phyloP scores from a whole-genome alignment of 30 jellyfish, hydroid and myxozoan species.

The Sanderia malayensis region DNA sequence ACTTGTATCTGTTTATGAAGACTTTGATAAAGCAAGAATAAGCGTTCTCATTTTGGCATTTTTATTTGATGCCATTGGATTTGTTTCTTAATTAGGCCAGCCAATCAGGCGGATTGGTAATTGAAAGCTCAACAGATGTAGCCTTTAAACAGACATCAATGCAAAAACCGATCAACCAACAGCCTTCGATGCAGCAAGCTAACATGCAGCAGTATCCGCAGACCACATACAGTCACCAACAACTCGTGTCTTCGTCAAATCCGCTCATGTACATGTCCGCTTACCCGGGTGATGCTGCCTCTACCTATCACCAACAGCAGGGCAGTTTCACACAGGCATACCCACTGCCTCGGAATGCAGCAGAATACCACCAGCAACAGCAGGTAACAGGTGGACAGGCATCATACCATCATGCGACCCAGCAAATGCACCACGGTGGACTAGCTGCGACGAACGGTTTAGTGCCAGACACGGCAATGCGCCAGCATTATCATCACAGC shows the following conservation, averaged over 20 bases:
- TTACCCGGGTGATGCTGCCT: background rate
- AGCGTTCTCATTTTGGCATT: too few species aligned
- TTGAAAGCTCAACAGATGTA: background rate
- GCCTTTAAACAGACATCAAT: background rate
- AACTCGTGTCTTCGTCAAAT: background rate
- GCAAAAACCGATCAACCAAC: background rate
- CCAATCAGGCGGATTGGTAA: background rate
- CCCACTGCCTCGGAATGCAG: background rate
- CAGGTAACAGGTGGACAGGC: background rate
- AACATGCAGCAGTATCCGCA: constrained; percentile 1
- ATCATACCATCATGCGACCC: too few species aligned
- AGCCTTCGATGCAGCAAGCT: background rate
- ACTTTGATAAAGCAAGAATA: too few species aligned
- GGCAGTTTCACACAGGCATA: background rate
- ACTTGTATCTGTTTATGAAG: too few species aligned
- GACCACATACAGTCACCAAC: background rate
- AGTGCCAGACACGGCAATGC: too few species aligned
- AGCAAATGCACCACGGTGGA: too few species aligned
- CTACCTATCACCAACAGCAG: too few species aligned
- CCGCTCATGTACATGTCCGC: background rate
- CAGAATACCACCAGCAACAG: background rate
- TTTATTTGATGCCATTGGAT: too few species aligned
- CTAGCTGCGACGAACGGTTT: too few species aligned
- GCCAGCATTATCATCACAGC: too few species aligned
- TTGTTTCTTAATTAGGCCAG: background rate